Percentiles rank a stretch among this genome's conserved stretches.
Evolutionary conservation across 2,113 vertebrate species (phyloP).

Genomic region (Rhabdornis inornatus): DNA sequence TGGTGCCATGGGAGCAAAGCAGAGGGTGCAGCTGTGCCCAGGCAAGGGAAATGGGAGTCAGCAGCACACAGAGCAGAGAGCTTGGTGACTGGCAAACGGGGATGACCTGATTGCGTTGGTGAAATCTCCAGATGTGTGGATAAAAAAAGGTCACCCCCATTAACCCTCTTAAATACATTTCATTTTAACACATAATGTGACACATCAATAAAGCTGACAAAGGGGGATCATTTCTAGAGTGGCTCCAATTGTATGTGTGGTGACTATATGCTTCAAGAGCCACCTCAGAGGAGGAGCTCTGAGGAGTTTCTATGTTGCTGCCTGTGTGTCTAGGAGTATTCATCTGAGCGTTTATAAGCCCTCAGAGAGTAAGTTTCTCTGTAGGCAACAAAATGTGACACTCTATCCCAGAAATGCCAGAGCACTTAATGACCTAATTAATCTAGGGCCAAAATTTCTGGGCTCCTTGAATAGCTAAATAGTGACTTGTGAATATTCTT

Average conservation of each 20-base stretch:
- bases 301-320: not conserved
- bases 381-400: not conserved
- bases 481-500: not conserved
- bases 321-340: not conserved
- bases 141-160: not conserved
- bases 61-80: not conserved
- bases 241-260: not conserved
- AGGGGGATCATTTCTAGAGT: not conserved
- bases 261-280: not conserved
- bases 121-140: not conserved
- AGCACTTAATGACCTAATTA: rapidly evolving
- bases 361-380: not conserved
- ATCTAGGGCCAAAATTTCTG: not conserved
- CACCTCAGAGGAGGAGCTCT: not conserved
- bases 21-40: not conserved
- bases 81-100: not conserved
- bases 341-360: not conserved
- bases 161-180: not conserved
- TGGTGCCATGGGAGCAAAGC: not conserved
- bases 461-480: not conserved
- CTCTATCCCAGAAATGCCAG: not conserved
- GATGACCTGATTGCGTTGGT: not conserved
- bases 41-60: not conserved
- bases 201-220: not conserved
- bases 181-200: not conserved